Evolutionary conservation across 2,113 vertebrate genomes (phyloP).

Genomic region (Bufo gargarizans): DNA sequence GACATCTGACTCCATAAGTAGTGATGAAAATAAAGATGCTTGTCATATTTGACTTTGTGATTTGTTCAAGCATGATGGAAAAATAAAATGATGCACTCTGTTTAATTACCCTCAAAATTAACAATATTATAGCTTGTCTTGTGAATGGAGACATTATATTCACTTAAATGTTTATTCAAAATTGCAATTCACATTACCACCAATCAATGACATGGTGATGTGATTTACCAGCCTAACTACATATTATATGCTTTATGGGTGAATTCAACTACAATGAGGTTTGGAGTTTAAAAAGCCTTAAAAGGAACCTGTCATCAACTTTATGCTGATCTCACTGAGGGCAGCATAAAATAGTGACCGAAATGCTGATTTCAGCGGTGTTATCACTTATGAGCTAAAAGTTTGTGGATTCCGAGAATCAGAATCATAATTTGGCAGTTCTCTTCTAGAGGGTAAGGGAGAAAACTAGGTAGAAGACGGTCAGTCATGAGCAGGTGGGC

Average conservation of each 20-base stretch:
- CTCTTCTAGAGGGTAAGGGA: too few species aligned
- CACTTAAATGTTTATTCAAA: constrained; percentile 38
- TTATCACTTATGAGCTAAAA: too few species aligned
- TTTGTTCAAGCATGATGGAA: background rate
- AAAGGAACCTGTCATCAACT: too few species aligned
- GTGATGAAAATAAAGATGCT: background rate
- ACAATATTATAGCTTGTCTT: constrained; percentile 24
- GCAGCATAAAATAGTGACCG: too few species aligned
- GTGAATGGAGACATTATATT: constrained; percentile 34
- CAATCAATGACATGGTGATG: constrained; percentile 14
- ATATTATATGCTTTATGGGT: background rate
- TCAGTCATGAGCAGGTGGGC: too few species aligned
- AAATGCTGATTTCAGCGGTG: too few species aligned
- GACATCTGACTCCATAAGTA: constrained; percentile 10
- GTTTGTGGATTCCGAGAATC: too few species aligned
- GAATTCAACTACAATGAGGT: background rate
- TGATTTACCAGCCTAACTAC: background rate
- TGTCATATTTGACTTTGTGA: background rate
- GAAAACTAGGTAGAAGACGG: too few species aligned
- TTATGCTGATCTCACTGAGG: too few species aligned
- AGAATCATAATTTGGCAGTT: too few species aligned
- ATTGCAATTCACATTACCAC: constrained; percentile 5
- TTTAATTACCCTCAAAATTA: constrained; percentile 33
- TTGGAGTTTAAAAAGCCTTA: background rate
- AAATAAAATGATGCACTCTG: constrained; percentile 16